Percentiles rank a stretch among this genome's conserved stretches.
Conservation (phyloP, 2,797 vertebrate genomes). For the Anabas testudineus region DNA sequence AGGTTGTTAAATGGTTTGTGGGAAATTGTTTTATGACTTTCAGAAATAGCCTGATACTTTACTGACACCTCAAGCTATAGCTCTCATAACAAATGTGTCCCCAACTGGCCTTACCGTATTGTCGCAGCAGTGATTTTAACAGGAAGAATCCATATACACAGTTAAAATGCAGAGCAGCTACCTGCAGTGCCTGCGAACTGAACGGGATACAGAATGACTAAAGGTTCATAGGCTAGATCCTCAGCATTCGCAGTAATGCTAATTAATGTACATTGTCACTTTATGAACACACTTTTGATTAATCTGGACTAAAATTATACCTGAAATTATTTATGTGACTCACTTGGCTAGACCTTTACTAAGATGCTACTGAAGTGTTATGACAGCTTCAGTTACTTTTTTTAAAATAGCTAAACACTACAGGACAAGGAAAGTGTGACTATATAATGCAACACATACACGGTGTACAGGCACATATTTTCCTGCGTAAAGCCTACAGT, state of each 20-base stretch:
- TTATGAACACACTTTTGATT: too few relatives aligned
- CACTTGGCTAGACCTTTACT: not conserved
- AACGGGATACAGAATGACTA: too few relatives aligned
- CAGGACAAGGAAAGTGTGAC: constrained; percentile 3
- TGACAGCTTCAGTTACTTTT: not conserved
- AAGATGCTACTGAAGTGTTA: not conserved
- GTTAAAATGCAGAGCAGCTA: too few relatives aligned
- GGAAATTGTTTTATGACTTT: not conserved
- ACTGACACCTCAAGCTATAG: not conserved
- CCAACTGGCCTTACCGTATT: constrained; percentile 1
- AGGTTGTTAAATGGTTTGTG: not conserved
- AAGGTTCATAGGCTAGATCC: too few relatives aligned
- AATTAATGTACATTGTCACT: too few relatives aligned
- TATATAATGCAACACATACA: constrained; percentile 22
- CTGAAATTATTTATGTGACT: not conserved
- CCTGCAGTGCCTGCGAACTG: too few relatives aligned
- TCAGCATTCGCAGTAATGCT: too few relatives aligned
- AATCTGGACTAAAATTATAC: not conserved
- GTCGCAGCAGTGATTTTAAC: constrained; percentile 26
- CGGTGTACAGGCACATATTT: constrained; percentile 23
- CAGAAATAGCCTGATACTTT: too few relatives aligned
- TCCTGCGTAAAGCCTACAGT: constrained; percentile 40
- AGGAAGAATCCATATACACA: constrained; percentile 10
- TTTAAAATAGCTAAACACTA: constrained; percentile 12
- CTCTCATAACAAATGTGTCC: constrained; percentile 1